Conservation (phyloP, 1,140 invertebrate genomes). For the Wiebesia pumilae region DNA sequence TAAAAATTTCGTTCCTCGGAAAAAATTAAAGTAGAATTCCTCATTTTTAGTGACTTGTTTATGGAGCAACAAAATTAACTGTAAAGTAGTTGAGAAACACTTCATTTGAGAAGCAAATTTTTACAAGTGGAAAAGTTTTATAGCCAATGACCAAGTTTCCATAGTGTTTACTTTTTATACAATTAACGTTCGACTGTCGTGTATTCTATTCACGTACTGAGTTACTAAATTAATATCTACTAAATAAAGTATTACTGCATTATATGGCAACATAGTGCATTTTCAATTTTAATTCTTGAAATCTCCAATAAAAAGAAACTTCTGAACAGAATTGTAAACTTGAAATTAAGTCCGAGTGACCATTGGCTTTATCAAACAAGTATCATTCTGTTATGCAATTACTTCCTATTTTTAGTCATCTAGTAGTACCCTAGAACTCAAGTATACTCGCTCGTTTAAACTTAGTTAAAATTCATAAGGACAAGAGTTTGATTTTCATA, state of each 20-base stretch:
- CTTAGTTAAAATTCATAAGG: conserved; percentile 1
- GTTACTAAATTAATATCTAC: background rate
- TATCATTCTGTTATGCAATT: conserved; percentile 4
- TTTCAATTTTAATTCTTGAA: background rate
- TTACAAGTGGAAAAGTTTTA: background rate
- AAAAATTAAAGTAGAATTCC: background rate
- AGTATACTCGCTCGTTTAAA: background rate
- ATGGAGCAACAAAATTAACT: background rate
- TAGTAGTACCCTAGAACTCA: background rate
- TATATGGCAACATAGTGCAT: background rate
- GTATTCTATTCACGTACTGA: background rate
- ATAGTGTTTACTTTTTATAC: background rate
- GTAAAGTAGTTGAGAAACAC: background rate
- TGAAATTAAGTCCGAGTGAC: background rate
- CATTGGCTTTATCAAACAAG: conserved; percentile 12
- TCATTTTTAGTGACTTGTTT: background rate
- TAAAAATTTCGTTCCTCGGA: background rate
- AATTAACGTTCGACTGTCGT: background rate
- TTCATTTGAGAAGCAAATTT: background rate
- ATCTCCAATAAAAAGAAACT: background rate
- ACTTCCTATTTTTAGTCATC: conserved; percentile 1
- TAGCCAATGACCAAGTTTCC: no score
- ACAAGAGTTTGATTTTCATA: background rate
- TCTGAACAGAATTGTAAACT: background rate
- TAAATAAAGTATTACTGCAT: no score